Percentiles rank a stretch among this genome's conserved stretches.
Conservation (phyloP, 2,797 vertebrate species). For the Tachyglossus aculeatus region DNA sequence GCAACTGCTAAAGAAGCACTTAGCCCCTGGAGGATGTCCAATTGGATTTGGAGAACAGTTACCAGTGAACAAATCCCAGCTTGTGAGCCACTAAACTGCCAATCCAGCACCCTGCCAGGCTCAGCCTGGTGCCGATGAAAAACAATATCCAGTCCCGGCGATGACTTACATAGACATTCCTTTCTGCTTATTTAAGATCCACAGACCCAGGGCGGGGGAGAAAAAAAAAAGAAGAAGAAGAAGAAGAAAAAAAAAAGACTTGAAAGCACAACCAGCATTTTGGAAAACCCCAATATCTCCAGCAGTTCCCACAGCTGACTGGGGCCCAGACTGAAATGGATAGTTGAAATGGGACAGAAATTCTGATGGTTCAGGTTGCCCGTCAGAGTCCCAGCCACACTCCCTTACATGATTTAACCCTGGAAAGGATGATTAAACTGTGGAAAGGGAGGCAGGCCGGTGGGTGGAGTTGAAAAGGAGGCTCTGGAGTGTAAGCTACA, state of each 20-base stretch:
- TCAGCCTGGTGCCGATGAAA: not conserved
- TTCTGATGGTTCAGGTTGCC: no score
- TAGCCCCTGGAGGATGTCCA: not conserved
- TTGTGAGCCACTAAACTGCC: not conserved
- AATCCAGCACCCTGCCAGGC: not conserved
- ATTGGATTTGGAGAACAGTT: not conserved
- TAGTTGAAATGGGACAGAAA: no score
- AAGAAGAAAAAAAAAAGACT: not conserved
- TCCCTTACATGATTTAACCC: no score
- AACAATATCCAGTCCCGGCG: constrained; percentile 16
- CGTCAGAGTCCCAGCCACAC: no score
- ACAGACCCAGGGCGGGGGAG: not conserved
- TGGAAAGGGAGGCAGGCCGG: no score
- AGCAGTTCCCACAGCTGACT: constrained; percentile 40
- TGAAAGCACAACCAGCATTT: not conserved
- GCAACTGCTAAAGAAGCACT: not conserved
- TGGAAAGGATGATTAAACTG: no score
- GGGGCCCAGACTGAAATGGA: no score
- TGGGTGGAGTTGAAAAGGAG: no score
- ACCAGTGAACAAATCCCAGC: not conserved
- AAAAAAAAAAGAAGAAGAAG: not conserved
- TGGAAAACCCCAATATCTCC: constrained; percentile 30
- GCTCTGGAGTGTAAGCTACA: no score
- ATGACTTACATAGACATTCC: accelerated
- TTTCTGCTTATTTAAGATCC: not conserved